Percentiles rank a stretch among this genome's conserved stretches.
Conservation (phyloP, 1,140 invertebrate species). For the Drosophila mauritiana region DNA sequence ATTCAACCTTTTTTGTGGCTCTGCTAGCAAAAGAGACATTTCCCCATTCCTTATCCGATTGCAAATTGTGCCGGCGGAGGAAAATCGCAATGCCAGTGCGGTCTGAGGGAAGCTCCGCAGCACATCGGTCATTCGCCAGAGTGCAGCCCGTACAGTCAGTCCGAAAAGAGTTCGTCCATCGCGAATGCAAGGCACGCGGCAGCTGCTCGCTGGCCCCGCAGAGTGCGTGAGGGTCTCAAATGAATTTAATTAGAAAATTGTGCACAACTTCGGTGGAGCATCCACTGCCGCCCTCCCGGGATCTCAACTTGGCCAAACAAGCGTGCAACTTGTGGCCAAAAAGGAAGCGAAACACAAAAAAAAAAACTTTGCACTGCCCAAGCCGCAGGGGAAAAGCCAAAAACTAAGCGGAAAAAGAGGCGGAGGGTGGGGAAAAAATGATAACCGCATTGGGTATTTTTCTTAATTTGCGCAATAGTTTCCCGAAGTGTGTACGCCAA, state of each 20-base stretch:
- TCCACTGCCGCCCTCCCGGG: conserved; percentile 23
- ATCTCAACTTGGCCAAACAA: conserved; percentile 59
- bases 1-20: conserved; percentile 1
- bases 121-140: conserved; percentile 44
- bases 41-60: conserved; percentile 31
- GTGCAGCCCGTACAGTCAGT: conserved; percentile 34
- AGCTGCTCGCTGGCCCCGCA: conserved; percentile 32
- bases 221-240: conserved; percentile 80
- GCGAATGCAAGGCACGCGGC: conserved; percentile 66
- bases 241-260: conserved; percentile 84
- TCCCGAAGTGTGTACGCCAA: conserved; percentile 28
- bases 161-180: conserved; percentile 41
- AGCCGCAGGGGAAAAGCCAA: conserved; percentile 40
- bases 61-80: conserved; percentile 37
- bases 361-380: conserved; percentile 41
- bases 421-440: conserved; percentile 42
- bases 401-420: conserved; percentile 39
- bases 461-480: conserved; percentile 70
- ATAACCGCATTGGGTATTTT: conserved; percentile 74
- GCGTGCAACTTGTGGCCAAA: conserved; percentile 52
- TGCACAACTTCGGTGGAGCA: conserved; percentile 60
- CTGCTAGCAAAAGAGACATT: conserved; percentile 23
- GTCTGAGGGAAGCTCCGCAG: conserved; percentile 13
- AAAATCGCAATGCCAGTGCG: neutral
- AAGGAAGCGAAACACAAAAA: conserved; percentile 23